Conservation (phyloP, 2,797 vertebrate genomes). For the Kryptopterus vitreolus region DNA sequence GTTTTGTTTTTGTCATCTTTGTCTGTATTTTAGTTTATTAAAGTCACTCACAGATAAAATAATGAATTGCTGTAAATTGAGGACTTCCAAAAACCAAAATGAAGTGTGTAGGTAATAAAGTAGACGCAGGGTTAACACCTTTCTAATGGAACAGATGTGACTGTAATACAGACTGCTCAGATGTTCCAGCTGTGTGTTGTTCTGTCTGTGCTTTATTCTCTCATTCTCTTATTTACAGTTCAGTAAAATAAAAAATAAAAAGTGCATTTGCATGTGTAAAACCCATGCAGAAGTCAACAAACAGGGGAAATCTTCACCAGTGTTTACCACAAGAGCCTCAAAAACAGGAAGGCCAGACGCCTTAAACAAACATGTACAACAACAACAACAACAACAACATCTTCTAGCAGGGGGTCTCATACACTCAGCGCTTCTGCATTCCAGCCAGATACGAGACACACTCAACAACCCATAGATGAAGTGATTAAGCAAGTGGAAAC, state of each 20-base stretch:
- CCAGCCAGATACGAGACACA: neutral
- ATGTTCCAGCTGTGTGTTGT: neutral
- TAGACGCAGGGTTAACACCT: neutral
- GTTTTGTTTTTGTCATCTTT: neutral
- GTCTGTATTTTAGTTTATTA: neutral
- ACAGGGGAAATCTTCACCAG: neutral
- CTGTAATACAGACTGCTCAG: neutral
- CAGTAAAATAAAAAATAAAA: neutral
- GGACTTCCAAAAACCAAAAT: neutral
- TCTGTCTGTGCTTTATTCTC: neutral
- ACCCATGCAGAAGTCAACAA: neutral
- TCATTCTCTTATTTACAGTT: neutral
- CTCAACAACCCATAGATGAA: neutral
- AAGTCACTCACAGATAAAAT: neutral
- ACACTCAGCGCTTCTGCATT: neutral
- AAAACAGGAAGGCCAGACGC: neutral
- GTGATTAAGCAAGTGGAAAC: neutral
- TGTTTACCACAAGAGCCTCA: conserved; percentile 13
- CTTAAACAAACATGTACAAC: neutral
- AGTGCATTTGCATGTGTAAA: neutral
- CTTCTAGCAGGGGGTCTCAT: neutral
- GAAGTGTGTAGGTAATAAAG: neutral
- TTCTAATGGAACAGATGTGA: neutral
- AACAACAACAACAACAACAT: neutral
- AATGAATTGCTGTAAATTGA: neutral